Conservation (phyloP, 2,113 vertebrate species). For the Leuciscus idus region DNA sequence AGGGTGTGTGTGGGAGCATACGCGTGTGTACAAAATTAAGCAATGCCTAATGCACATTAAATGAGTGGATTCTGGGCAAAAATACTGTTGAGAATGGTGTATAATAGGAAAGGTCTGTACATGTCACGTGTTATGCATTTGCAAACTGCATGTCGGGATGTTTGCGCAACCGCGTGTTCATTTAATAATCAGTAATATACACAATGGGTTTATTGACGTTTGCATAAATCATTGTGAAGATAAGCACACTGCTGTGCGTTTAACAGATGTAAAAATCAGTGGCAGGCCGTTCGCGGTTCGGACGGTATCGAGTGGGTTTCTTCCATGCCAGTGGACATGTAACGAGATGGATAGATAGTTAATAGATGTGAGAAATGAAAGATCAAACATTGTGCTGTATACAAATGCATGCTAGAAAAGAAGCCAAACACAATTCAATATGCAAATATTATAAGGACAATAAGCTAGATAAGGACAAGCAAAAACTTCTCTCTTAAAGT, state of each 20-base stretch:
- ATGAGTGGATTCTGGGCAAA: neutral
- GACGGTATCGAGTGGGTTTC: constrained; percentile 19
- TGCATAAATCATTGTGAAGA: neutral
- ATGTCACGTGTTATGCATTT: neutral
- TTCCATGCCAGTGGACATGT: constrained; percentile 4
- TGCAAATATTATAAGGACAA: neutral
- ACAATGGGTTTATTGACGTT: neutral
- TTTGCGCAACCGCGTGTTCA: neutral
- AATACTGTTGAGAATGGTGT: constrained; percentile 3
- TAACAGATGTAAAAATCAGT: neutral
- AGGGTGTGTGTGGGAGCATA: constrained; percentile 45
- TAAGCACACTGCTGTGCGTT: neutral
- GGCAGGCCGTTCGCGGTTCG: neutral
- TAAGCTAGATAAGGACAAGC: too few relatives aligned
- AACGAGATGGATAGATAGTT: neutral
- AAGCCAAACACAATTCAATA: neutral
- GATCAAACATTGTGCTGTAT: neutral
- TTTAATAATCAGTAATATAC: constrained; percentile 13
- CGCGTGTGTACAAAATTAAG: constrained; percentile 38
- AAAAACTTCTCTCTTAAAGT: too few relatives aligned
- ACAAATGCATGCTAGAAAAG: neutral
- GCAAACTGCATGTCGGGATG: neutral
- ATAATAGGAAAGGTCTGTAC: neutral
- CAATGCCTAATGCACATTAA: constrained; percentile 7
- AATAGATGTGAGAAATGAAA: constrained; percentile 3